These are phyloP conservation scores for Lepidostoma basale DNA, from an alignment of 1,140 invertebrate species.

Conservation along the genomic window DNA sequence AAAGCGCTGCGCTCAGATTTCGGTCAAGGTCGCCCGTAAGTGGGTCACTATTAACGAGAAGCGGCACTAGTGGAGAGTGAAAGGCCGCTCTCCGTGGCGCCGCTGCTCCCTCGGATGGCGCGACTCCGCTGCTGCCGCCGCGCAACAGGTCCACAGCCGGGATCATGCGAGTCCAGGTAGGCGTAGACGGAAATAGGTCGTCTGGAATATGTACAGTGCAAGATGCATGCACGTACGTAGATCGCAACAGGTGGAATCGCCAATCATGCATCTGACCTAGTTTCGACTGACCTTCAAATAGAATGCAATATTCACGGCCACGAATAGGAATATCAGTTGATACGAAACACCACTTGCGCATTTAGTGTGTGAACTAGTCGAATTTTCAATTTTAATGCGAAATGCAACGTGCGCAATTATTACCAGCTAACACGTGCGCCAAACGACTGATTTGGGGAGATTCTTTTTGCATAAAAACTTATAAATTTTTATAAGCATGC, in stretches of 20 bases:
- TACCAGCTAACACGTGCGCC: too few species aligned
- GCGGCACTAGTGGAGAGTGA: conserved; percentile 31
- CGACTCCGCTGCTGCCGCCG: neutral
- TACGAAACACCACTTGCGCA: neutral
- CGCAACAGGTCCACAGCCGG: neutral
- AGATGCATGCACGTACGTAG: neutral
- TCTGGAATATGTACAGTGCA: too few species aligned
- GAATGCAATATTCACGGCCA: conserved; percentile 14
- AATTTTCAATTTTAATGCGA: too few species aligned
- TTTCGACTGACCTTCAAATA: conserved; percentile 1
- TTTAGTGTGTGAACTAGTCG: too few species aligned
- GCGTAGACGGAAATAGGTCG: neutral
- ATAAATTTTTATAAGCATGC: too few species aligned
- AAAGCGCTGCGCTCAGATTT: conserved; percentile 41
- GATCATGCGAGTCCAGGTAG: neutral
- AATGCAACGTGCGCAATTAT: too few species aligned
- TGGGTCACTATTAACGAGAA: conserved; percentile 43
- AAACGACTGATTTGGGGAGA: too few species aligned
- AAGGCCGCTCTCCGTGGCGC: conserved; percentile 9
- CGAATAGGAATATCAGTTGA: too few species aligned
- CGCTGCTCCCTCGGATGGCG: neutral
- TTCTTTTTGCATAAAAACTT: too few species aligned
- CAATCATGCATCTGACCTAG: neutral
- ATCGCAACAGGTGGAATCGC: conserved; percentile 13
- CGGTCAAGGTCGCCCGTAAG: conserved; percentile 43